Evolutionary conservation across 2,113 vertebrate species (phyloP), one percentile per base, ranked within the genome.

Genomic region (Brienomyrus longianalis): DNA sequence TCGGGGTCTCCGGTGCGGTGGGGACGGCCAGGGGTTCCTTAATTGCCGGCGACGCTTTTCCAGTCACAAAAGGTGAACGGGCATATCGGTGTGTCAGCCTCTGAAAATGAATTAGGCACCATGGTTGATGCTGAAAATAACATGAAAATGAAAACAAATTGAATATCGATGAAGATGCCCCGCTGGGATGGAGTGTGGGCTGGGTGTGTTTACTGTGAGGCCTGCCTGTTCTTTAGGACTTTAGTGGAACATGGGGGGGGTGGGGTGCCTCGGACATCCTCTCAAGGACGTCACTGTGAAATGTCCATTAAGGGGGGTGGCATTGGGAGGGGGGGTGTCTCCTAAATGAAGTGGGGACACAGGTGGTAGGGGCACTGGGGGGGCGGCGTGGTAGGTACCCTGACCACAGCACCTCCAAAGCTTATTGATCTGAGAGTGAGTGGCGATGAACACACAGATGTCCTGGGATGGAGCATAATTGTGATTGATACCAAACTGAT

Each of bases 401-500:
- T 86, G 31, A 17, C 70, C 62, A 3, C 62, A 31, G 17, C 47
- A 66, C 35, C 62, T 84, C 66, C 62, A 43, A 87, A 85, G 70
- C 39, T 23, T 85, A 86, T 86, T 51, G 85, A 91, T 89, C n/a
- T 83, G 88, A 86, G 48, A 45, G 27, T 48, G 51, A 74, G 48
- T 5, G 77, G 62, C 10, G 84, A 89, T 89, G 77, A 87, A 80
- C 10, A 84, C 31, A 27, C 52, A 43, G 47, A 47, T 83, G 91
- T 83, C 85, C 90, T 77, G 77, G 89, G 88, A 84, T 62, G 89
- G 89, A 91, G 90, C 90, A 91, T 85, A 92, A 93, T 90, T 92
- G 91, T 91, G 92, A 93, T 92, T 92, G 91, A 93, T 93, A 91
- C 90, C 62, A 88, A 91, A n/a, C 5, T 77, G 70, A 11, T 27